A percentile compares a stretch with the other conserved stretches of the same genome.
Evolutionary conservation across 2,797 vertebrate species (phyloP).

Genomic region (Smutsia gigantea): DNA sequence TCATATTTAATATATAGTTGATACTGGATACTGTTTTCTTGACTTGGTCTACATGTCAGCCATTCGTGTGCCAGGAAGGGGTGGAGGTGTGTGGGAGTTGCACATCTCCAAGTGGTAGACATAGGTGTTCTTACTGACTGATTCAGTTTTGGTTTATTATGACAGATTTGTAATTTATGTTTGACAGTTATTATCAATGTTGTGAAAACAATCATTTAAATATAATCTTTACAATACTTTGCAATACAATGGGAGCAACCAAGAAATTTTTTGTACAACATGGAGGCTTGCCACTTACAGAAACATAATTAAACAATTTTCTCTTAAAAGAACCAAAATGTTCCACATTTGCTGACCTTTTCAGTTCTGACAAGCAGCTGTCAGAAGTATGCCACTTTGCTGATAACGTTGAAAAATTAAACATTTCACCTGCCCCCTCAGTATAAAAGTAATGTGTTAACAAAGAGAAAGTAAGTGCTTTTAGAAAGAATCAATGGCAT

Average conservation of each 20-base stretch:
- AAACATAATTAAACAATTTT: slow-evolving; percentile 54
- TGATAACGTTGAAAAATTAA: slow-evolving; percentile 64
- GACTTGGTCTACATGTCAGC: neutral
- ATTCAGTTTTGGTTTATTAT: neutral
- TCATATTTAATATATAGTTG: neutral
- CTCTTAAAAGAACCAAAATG: slow-evolving; percentile 51
- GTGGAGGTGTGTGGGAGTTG: accelerated
- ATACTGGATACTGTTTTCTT: neutral
- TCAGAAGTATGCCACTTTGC: slow-evolving; percentile 50
- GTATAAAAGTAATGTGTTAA: neutral
- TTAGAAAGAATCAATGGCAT: neutral
- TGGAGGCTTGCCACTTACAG: slow-evolving; percentile 7
- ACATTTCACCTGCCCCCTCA: neutral
- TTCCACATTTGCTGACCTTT: slow-evolving; percentile 66
- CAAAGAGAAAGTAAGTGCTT: neutral
- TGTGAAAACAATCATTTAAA: neutral
- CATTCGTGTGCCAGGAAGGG: neutral
- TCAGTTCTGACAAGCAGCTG: slow-evolving; percentile 64
- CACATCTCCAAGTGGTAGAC: neutral
- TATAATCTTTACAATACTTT: neutral
- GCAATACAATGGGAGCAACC: neutral
- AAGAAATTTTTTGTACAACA: neutral
- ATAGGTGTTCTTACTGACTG: neutral
- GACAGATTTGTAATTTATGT: neutral
- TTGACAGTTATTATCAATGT: neutral